Evolutionary conservation across 2,888 invertebrate species (phyloP), one percentile per base, ranked within the genome.

Genomic region (Plebejus melissa): DNA sequence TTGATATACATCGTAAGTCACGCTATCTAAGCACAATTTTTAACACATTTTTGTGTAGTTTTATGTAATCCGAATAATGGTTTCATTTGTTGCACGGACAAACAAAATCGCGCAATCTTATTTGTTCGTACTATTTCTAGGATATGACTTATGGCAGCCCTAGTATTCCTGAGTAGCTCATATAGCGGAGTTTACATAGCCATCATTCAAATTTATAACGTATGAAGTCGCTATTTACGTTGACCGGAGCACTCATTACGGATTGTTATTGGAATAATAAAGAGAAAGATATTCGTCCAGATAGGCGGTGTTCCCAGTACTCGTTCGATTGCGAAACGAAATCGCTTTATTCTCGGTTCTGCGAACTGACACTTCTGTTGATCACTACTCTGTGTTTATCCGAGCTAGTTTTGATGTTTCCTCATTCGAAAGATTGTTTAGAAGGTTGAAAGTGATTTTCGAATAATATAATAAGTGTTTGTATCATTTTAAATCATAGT

Each of bases 181-280:
- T 85, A 87, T 88, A 85, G 83, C 85, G 87, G 87, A 90, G 92
- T 93, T 92, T 92, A 93, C 92, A 84, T 90, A 88, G 87, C 89
- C 90, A 90, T 92, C 92, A 91, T 91, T 92, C 91, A 91, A 90
- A 65, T 13, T 65, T 65, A 65, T 65, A 65, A 92, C 90, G 90
- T 90, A 92, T 90, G 91, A 92, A 92, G 91, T 89, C 89, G 89
- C 91, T 93, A 93, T 93, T 93, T 93, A 91, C 90, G 91, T 92
- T 90, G 91, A 89, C 89, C 92, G 91, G 92, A 91, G 91, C 91
- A 90, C 93, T 93, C 93, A 91, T 93, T 91, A 92, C 91, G 85
- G 91, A 93, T 93, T 93, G 93, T 93, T 93, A 93, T 93, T 92
- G 90, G 90, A 91, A 93, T 93, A 93, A 93, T 93, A 93, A 92